Evolutionary conservation across 2,888 invertebrate species (phyloP).

Genomic region (Philopedon plagiatum): DNA sequence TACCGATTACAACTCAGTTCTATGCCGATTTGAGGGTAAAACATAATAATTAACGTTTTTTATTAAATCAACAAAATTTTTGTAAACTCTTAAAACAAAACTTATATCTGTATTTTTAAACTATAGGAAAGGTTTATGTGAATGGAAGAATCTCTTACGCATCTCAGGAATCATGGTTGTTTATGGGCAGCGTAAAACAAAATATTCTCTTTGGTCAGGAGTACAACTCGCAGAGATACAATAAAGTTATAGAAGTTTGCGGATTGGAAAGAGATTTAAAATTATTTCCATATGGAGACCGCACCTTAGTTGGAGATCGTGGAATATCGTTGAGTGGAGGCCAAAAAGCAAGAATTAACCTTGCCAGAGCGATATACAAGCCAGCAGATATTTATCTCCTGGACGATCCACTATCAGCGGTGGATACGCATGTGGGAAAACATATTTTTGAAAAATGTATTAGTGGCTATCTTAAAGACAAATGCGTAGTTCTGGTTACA

Average conservation of each 20-base stretch:
- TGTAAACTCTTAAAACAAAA: too few relatives aligned
- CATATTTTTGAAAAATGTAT: slow-evolving; percentile 88
- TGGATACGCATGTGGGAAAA: slow-evolving; percentile 88
- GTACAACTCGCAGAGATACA: slow-evolving; percentile 78
- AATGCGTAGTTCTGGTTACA: slow-evolving; percentile 82
- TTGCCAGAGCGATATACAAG: slow-evolving; percentile 87
- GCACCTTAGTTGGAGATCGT: slow-evolving; percentile 82
- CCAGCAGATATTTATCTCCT: slow-evolving; percentile 87
- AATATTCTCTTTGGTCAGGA: slow-evolving; percentile 90
- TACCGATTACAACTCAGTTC: too few relatives aligned
- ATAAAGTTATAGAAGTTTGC: slow-evolving; percentile 77
- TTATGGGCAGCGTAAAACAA: slow-evolving; percentile 86
- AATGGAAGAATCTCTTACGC: slow-evolving; percentile 82
- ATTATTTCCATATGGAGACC: slow-evolving; percentile 82
- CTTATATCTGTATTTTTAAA: too few relatives aligned
- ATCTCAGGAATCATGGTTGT: slow-evolving; percentile 88
- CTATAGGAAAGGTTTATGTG: slow-evolving; percentile 76
- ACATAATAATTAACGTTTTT: too few relatives aligned
- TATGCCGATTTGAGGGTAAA: too few relatives aligned
- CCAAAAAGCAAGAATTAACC: slow-evolving; percentile 88
- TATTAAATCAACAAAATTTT: too few relatives aligned
- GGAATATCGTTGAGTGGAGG: slow-evolving; percentile 83
- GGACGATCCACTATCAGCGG: slow-evolving; percentile 91
- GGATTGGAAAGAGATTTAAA: slow-evolving; percentile 80
- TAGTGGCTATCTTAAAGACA: slow-evolving; percentile 74